Evolutionary conservation across 2,888 invertebrate species (phyloP).

Genomic region (Morinoia aosen): DNA sequence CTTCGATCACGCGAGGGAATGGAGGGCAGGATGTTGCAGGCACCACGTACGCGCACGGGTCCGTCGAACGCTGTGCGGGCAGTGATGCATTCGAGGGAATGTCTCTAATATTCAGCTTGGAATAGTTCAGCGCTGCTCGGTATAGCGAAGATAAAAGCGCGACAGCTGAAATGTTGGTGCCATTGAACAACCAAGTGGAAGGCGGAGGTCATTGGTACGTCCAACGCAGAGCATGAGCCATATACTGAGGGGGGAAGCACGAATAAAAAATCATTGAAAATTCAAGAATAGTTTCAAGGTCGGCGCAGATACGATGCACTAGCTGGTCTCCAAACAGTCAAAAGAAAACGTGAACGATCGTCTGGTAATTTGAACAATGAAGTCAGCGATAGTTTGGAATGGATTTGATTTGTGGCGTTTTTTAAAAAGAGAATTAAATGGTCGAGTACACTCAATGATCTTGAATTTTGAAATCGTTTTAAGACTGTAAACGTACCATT

Average conservation of each 20-base stretch:
- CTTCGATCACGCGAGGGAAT: too few species aligned
- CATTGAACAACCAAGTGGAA: background rate
- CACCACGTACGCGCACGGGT: too few species aligned
- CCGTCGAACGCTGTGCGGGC: too few species aligned
- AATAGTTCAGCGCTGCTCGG: too few species aligned
- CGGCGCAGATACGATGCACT: background rate
- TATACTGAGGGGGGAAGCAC: background rate
- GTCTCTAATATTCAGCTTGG: too few species aligned
- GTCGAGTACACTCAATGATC: too few species aligned
- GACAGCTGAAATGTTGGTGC: background rate
- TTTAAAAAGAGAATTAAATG: background rate
- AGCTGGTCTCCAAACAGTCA: background rate
- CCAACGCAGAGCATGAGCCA: background rate
- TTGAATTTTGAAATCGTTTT: too few species aligned
- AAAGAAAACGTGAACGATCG: background rate
- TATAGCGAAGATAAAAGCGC: too few species aligned
- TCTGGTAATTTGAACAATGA: background rate
- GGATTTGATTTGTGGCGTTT: background rate
- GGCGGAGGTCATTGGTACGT: background rate
- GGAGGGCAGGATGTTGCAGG: too few species aligned
- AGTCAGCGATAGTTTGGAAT: background rate
- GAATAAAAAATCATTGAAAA: background rate
- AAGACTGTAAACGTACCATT: too few species aligned
- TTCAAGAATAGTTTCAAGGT: background rate
- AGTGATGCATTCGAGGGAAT: too few species aligned